Percentiles rank a stretch among this genome's conserved stretches.
Evolutionary conservation across 2,113 vertebrate genomes (phyloP).

Genomic region (Python bivittatus): DNA sequence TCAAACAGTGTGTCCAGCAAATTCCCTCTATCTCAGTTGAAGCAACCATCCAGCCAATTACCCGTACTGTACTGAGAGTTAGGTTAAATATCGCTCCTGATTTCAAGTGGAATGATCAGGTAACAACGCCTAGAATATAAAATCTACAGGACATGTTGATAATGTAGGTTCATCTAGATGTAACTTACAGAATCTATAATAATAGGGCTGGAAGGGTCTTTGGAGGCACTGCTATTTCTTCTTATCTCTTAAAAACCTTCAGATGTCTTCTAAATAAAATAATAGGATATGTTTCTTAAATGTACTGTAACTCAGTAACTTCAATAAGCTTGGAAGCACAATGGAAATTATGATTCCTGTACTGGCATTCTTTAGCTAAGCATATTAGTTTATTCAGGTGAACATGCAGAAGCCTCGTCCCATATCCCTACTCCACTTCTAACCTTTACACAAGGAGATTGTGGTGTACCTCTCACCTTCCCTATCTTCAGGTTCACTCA

Average conservation of each 20-base stretch:
- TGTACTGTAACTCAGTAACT: background rate
- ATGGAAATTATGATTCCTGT: background rate
- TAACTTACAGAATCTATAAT: background rate
- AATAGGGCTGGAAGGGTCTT: background rate
- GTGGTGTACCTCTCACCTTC: background rate
- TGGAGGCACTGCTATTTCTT: background rate
- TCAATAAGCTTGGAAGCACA: background rate
- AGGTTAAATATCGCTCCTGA: slow-evolving; percentile 85
- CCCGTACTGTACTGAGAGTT: slow-evolving; percentile 92
- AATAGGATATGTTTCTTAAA: background rate
- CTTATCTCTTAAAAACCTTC: background rate
- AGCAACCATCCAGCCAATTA: slow-evolving; percentile 95
- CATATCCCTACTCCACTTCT: background rate
- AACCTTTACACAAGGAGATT: background rate
- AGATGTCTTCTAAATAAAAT: background rate
- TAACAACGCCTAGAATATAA: slow-evolving; percentile 57
- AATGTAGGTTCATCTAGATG: background rate
- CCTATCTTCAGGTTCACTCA: background rate
- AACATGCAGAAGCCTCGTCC: background rate
- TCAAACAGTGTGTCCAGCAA: slow-evolving; percentile 97
- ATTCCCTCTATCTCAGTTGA: slow-evolving; percentile 93
- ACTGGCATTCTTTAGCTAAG: background rate
- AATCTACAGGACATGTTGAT: background rate
- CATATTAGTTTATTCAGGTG: background rate
- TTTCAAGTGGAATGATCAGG: slow-evolving; percentile 97